These are phyloP conservation scores for Microtus montanus DNA, from an alignment of 2,113 vertebrate species.

Conservation along the genomic window DNA sequence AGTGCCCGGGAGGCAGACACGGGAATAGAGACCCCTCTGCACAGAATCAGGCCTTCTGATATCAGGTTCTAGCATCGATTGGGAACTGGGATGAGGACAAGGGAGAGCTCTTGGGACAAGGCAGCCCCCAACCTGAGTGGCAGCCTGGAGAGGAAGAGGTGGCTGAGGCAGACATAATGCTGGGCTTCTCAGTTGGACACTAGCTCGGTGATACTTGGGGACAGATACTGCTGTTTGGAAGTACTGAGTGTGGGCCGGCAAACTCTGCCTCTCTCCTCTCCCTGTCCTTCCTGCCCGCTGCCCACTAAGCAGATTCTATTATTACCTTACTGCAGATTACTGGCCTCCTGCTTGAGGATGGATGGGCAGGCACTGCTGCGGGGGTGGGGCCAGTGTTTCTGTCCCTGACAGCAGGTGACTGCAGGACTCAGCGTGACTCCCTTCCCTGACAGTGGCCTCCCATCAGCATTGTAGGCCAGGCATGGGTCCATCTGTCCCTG, in stretches of 20 bases:
- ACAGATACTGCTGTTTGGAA: neutral
- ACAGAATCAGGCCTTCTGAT: neutral
- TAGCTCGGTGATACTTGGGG: neutral
- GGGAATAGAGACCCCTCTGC: neutral
- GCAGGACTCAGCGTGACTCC: neutral
- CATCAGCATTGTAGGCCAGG: neutral
- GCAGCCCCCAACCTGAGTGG: neutral
- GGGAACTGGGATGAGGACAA: neutral
- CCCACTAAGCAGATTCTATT: slow-evolving; percentile 58
- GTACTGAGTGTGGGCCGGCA: neutral
- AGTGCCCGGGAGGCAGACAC: too few species aligned
- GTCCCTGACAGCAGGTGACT: neutral
- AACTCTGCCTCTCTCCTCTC: neutral
- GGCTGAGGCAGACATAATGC: fast-evolving
- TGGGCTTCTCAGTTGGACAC: neutral
- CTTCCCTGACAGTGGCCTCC: neutral
- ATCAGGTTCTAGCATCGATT: neutral
- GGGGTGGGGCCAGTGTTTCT: neutral
- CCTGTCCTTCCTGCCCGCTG: slow-evolving; percentile 55
- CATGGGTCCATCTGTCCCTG: neutral
- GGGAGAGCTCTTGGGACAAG: neutral
- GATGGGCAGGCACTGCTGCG: neutral
- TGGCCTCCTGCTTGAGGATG: fast-evolving
- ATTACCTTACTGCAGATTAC: neutral
- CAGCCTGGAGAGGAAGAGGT: neutral